Base-by-base conservation (phyloP, 1,140 invertebrate species). In the Drosophila azteca region DNA sequence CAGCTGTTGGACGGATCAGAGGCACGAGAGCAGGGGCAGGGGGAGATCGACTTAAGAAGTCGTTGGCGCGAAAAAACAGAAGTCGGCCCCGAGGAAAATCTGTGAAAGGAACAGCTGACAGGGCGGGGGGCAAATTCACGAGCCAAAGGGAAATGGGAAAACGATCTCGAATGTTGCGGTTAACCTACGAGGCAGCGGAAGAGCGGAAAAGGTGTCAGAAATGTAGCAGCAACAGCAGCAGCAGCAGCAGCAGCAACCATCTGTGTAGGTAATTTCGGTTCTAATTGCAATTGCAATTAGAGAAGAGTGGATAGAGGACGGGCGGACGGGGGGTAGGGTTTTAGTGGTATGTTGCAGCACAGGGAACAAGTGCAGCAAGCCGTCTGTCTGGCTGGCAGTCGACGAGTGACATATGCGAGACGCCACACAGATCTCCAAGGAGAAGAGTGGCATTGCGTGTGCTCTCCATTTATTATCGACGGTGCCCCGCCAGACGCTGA, bases 21-120 rank as follows among this genome's bases (percentile, higher is more conserved):
- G 58, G 69, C 50, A 61, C 17, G 17, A 20, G 17, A 20, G 17
- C 1, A 20, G 17, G 17, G 17, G 17, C 0, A 20, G 17, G 17
- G 62, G 70, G 43, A 58, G 35, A 6, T n/a, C n/a, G 54, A 58
- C 70, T 60, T 62, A 58, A 62, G 26, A 66, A 53, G 35, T 76
- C 63, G 62, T 64, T 80, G 77, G 80, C 77, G 81, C 74, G 78
- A 55, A 77, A 64, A 54, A 65, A 60, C 54, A 72, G 57, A 57
- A 59, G 59, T 50, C 51, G 75, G 20, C 22, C 8, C 15, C 43
- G 50, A 64, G 53, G 64, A 69, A 65, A 88, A 88, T 88, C 84
- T 79, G 68, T 35, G 52, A 58, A 58, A 49, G 35, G 63, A 88
- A 88, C 83, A 88, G 83, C 83, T 88, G 83, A 87, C 67, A 59